Percentiles rank a stretch among this genome's conserved stretches.
phyloP scores from a whole-genome alignment of 2,888 invertebrate species.

The Deilephila porcellus region DNA sequence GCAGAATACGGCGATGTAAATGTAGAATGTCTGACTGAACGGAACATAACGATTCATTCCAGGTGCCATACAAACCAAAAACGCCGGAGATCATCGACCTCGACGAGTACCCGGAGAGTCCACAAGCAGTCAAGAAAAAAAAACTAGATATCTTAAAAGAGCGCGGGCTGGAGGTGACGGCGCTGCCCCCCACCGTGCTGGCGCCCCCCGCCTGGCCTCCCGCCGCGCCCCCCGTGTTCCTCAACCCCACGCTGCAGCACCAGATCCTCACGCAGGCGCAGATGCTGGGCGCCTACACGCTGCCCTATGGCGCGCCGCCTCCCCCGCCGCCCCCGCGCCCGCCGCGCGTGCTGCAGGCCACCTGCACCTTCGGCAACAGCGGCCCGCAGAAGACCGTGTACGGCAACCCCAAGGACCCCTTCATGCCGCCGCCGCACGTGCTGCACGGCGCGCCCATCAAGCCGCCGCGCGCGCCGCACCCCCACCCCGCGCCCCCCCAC shows the following conservation, averaged over 20 bases:
- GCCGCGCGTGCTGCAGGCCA: constrained; percentile 86
- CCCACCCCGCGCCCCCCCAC: constrained; percentile 64
- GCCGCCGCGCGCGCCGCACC: constrained; percentile 53
- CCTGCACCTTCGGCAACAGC: constrained; percentile 86
- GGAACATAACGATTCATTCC: constrained; percentile 39
- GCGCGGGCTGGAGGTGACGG: constrained; percentile 90
- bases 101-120: constrained; percentile 83
- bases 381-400: constrained; percentile 87
- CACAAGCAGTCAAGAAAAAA: constrained; percentile 84
- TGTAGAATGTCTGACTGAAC: too few species aligned
- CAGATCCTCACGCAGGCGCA: constrained; percentile 81
- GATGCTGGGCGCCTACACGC: constrained; percentile 46
- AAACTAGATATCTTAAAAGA: constrained; percentile 91
- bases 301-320: constrained; percentile 11
- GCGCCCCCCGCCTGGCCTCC: constrained; percentile 39
- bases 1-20: too few species aligned
- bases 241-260: constrained; percentile 72
- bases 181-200: constrained; percentile 72
- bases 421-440: constrained; percentile 82
- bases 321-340: constrained; percentile 56
- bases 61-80: constrained; percentile 86
- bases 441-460: constrained; percentile 75
- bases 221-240: constrained; percentile 55
- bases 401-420: constrained; percentile 89
- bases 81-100: constrained; percentile 87